Conservation (phyloP, 1,140 invertebrate genomes). For the Tribolium castaneum region DNA sequence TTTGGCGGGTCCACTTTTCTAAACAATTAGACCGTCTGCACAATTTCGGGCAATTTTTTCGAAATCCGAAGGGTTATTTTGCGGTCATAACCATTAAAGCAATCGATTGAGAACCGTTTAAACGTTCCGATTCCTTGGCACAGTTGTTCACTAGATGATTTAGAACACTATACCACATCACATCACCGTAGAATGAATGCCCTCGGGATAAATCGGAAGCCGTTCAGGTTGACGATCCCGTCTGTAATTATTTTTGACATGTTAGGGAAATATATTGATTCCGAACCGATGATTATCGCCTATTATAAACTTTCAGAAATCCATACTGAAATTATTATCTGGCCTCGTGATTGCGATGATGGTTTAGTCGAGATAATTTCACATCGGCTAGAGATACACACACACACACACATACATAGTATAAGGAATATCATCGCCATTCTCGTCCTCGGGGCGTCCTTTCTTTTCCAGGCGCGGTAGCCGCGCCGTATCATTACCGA, state of each 20-base stretch:
- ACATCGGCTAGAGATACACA: background rate
- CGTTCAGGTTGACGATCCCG: slow-evolving; percentile 38
- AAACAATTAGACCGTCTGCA: slow-evolving; percentile 21
- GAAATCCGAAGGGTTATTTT: background rate
- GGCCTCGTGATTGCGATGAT: slow-evolving; percentile 11
- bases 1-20: background rate
- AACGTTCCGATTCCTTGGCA: background rate
- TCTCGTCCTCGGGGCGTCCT: slow-evolving; percentile 29
- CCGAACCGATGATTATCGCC: slow-evolving; percentile 49
- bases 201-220: slow-evolving; percentile 49
- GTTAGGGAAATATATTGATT: slow-evolving; percentile 49
- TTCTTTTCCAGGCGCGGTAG: slow-evolving; percentile 32
- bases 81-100: background rate
- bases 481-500: slow-evolving; percentile 32
- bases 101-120: background rate
- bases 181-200: background rate
- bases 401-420: too few relatives aligned
- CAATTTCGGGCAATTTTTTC: background rate
- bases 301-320: slow-evolving; percentile 52
- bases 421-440: slow-evolving; percentile 6
- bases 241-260: slow-evolving; percentile 52
- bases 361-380: slow-evolving; percentile 32
- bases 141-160: background rate
- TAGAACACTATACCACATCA: background rate
- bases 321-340: slow-evolving; percentile 46